Evolutionary conservation across 2,888 invertebrate species (phyloP).

Genomic region (Agrotis segetum): DNA sequence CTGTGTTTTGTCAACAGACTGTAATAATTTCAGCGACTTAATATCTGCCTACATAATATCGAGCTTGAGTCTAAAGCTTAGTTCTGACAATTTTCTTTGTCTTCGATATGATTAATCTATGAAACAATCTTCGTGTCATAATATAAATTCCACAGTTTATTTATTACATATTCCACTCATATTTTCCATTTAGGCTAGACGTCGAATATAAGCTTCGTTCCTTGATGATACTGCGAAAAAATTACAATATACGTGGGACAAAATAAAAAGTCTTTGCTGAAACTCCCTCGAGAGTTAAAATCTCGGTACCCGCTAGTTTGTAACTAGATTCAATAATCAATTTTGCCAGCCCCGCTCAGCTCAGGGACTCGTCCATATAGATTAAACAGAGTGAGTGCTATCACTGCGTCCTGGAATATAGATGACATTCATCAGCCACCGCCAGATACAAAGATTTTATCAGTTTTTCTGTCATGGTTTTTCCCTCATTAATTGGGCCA

Average conservation of each 20-base stretch:
- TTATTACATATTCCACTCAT: slow-evolving; percentile 46
- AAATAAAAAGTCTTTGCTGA: slow-evolving; percentile 46
- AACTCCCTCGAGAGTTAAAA: slow-evolving; percentile 72
- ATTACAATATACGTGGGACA: slow-evolving; percentile 15
- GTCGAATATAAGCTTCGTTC: slow-evolving; percentile 25
- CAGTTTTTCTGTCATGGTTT: not conserved
- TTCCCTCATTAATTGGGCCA: slow-evolving; percentile 1
- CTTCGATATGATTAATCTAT: slow-evolving; percentile 40
- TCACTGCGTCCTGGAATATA: slow-evolving; percentile 14
- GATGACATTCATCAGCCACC: slow-evolving; percentile 27
- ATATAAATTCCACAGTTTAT: slow-evolving; percentile 54
- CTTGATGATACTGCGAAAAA: slow-evolving; percentile 26
- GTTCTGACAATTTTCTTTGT: slow-evolving; percentile 44
- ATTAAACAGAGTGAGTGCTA: slow-evolving; percentile 40
- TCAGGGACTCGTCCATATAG: slow-evolving; percentile 69
- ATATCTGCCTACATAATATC: slow-evolving; percentile 15
- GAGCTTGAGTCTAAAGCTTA: slow-evolving; percentile 15
- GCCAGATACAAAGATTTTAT: slow-evolving; percentile 12
- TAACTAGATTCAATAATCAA: slow-evolving; percentile 90
- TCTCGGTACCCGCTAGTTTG: slow-evolving; percentile 82
- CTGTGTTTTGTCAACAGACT: slow-evolving; percentile 55
- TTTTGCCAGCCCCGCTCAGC: slow-evolving; percentile 78
- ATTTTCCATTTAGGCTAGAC: slow-evolving; percentile 28
- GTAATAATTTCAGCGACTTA: slow-evolving; percentile 33
- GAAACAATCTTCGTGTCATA: slow-evolving; percentile 43